Base-by-base conservation (phyloP, 2,797 vertebrate genomes). In the Sebastolobus alascanus region DNA sequence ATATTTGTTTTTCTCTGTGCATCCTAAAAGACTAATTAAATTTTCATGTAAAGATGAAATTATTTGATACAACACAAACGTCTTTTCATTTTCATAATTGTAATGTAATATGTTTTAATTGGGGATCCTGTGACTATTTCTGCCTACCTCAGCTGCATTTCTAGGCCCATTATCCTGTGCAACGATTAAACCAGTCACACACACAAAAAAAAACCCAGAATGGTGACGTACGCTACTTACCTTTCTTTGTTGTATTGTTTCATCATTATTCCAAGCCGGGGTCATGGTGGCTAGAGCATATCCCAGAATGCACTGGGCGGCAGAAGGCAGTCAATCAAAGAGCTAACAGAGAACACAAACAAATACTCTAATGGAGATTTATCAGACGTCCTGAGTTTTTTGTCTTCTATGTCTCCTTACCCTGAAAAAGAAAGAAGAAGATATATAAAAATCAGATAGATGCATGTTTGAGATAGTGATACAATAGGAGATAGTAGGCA, bases 21-120 rank as follows among this genome's bases (percentile, higher is more conserved):
- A 93, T 90, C 92, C 90, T 94, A 94, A 94, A 94, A 94, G 92
- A 91, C 92, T 95, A 93, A 94, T 94, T 95, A 94, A 87, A 94
- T 93, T 92, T 95, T 92, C 92, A 94, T 95, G 94, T 94, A 90
- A 92, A 94, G 92, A 93, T 93, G 84, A 89, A 92, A 93, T 94
- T 92, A 93, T 92, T 93, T 92, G 93, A 94, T 94, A 93, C 78
- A 91, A 93, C 90, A 94, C 91, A 93, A 94, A 93, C 33, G 67
- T 92, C 89, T 94, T 93, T 94, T 94, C 90, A 92, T 93, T 93
- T 91, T 90, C 85, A 89, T 94, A 92, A 94, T 91, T 92, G 90
- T 86, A 91, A 90, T 66, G 75, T 89, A 88, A 93, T 90, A 56
- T 76, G 71, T 85, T 91, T 91, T 88, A 90, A 92, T 86, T 85